phyloP scores from a whole-genome alignment of 2,113 vertebrate species.

The Oophaga pumilio region DNA sequence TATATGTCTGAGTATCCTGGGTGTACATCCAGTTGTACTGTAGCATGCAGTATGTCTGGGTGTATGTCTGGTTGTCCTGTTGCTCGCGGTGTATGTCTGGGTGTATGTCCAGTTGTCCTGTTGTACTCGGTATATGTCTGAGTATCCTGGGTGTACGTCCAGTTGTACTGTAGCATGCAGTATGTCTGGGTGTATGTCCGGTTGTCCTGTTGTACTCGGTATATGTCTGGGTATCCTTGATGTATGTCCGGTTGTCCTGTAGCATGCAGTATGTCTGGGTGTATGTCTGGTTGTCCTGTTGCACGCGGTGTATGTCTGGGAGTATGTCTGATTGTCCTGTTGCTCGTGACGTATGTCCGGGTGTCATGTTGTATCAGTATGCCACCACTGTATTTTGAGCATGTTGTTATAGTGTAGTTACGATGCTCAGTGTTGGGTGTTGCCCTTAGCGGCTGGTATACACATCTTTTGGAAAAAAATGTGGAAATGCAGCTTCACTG shows the following conservation, averaged over 20 bases:
- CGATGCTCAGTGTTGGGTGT: background rate
- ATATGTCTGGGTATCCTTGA: background rate
- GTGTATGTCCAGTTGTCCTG: background rate
- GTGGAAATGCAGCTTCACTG: background rate
- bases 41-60: too few relatives aligned
- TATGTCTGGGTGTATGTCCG: background rate
- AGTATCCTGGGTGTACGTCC: background rate
- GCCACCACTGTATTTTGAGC: background rate
- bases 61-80: background rate
- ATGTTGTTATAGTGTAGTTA: background rate
- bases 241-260: background rate
- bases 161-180: background rate
- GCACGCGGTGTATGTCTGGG: background rate
- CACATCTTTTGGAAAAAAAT: background rate
- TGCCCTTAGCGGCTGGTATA: background rate
- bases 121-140: background rate
- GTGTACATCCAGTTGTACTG: background rate
- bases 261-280: background rate
- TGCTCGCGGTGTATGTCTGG: background rate
- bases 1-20: background rate
- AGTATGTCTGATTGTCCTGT: background rate
- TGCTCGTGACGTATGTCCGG: background rate
- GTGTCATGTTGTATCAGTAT: too few relatives aligned
- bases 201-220: background rate
- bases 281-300: background rate